Evolutionary conservation across 2,888 invertebrate species (phyloP), one percentile per base, ranked within the genome.

Genomic region (Helobdella robusta): DNA sequence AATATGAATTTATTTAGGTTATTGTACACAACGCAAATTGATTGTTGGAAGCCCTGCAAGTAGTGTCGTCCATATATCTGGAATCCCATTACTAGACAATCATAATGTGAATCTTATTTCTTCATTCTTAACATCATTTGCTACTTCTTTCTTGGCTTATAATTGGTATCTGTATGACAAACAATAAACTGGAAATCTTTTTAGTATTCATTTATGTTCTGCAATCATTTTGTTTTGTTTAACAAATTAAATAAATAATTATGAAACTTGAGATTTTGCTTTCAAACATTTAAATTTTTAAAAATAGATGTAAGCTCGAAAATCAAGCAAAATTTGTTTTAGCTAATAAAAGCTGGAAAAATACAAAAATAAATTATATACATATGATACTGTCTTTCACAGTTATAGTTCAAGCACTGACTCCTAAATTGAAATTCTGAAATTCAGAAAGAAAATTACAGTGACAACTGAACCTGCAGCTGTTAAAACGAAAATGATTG

Each of bases 101-200:
- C 89, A 91, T 75, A 87, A 89, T 75, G 89, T 92, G 0, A 92
- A 92, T 80, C 83, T 92, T 52, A 82, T 91, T 67, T 86, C 89
- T 0, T 87, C 86, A 67, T 84, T 91, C 62, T 78, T 87, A 8
- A 87, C 87, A 5, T 73, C 73, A 8, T 56, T 76, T 15, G 20
- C 76, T 5, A 71, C 75, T 20, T 77, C 78, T 0, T 65, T 69
- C 63, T 67, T 76, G 20, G 75, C 76, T 0, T 73, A 73, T 56
- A 59, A 65, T 25, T 5, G 73, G 15, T 75, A 74, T 74, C 30
- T 56, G 15, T 52, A 61, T 44, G n/a, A 61, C 30, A 60, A 35
- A 25, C n/a, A 56, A 32, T 32, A n/a, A 5, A 5, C n/a, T 8
- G 20, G 6, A 15, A 56, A 56, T 28, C n/a, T 1, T 48, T 48